phyloP scores from a whole-genome alignment of 2,113 vertebrate species.

The Labeo catla region DNA sequence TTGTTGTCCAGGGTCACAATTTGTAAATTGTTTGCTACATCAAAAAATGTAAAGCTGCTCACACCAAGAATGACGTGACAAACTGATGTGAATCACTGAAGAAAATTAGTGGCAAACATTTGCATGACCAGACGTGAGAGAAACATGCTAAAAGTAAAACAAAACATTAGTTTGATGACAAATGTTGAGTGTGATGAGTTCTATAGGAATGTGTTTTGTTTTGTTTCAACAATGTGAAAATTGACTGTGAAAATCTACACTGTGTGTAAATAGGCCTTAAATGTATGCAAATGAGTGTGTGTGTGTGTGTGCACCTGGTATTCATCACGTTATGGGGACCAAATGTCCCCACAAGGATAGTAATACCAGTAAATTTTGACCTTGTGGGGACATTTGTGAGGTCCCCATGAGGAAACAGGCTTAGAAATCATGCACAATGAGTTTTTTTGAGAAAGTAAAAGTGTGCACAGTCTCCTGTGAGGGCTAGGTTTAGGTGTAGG shows the following conservation, averaged over 20 bases:
- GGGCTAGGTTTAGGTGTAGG: too few relatives aligned
- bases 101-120: background rate
- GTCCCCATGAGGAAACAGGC: too few relatives aligned
- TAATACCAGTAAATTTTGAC: too few relatives aligned
- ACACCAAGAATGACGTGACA: background rate
- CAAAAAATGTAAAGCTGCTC: background rate
- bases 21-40: background rate
- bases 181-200: background rate
- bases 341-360: too few relatives aligned
- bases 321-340: too few relatives aligned
- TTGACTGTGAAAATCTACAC: constrained; percentile 5
- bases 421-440: too few relatives aligned
- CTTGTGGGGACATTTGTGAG: too few relatives aligned
- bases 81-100: background rate
- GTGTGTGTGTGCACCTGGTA: background rate
- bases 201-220: background rate
- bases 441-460: too few relatives aligned
- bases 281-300: background rate
- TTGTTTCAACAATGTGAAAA: background rate
- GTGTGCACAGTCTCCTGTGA: too few relatives aligned
- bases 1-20: too few relatives aligned
- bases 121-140: background rate
- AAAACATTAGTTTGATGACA: background rate
- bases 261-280: background rate
- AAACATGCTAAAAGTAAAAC: background rate